Base-by-base conservation (phyloP, 2,113 vertebrate species). In the Guaruba guarouba region DNA sequence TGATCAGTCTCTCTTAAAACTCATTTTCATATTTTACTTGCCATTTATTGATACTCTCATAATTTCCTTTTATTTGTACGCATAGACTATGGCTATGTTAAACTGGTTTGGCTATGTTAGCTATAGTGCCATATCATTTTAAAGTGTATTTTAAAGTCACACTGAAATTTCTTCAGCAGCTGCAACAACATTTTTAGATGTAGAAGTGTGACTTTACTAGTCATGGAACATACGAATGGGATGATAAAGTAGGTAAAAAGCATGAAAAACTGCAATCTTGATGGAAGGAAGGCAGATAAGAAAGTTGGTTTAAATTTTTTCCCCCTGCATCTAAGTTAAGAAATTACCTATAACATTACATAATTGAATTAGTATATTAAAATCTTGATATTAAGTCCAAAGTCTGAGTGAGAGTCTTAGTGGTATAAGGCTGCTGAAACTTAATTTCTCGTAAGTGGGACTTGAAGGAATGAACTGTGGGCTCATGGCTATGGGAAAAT, bases 291-390 rank as follows among this genome's bases (percentile, higher is more conserved):
- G n/a, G 18, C 29, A 90, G 74, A 85, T 66, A 37, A 91, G 63
- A 95, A 91, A 77, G 46, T 49, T 85, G 46, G 15, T 20, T 63
- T 88, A 33, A 39, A 3, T 9, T 76, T 89, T 87, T 79, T 90
- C 22, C 14, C 46, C 16, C 17, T 46, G 59, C 63, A 70, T 92
- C 13, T 86, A 80, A 75, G 57, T 91, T 92, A 90, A 94, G 54
- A 91, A 89, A 92, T 94, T 90, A 87, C 49, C 20, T 79, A 77
- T 90, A 86, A 77, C n/a, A 43, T 51, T 64, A 74, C 2, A 13
- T 89, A 92, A 94, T 93, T 96, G 55, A 95, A 96, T 95, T 95
- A 94, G 59, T 74, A 70, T 70, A 74, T 83, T 94, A 63, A 91
- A 93, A 91, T 94, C 74, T 80, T 85, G 12, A 35, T 84, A 90